phyloP scores from a whole-genome alignment of 2,888 invertebrate genomes.

The Latrodectus hesperus region DNA sequence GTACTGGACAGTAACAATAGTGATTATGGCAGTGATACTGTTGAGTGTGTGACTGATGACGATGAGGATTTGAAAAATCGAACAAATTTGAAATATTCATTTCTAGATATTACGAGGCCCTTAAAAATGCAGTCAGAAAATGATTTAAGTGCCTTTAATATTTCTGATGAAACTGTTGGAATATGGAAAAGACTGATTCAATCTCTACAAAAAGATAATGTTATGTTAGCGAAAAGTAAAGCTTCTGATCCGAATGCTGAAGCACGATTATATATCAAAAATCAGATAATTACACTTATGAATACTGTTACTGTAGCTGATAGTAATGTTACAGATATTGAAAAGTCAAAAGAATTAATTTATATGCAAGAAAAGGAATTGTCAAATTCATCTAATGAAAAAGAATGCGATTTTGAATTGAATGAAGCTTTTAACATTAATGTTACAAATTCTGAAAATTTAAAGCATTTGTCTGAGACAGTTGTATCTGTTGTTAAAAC shows the following conservation, averaged over 20 bases:
- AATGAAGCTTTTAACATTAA: constrained; percentile 58
- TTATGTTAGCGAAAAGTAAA: constrained; percentile 55
- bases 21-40: constrained; percentile 71
- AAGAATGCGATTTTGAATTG: constrained; percentile 1
- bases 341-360: constrained; percentile 9
- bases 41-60: constrained; percentile 70
- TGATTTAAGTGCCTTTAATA: constrained; percentile 70
- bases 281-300: constrained; percentile 71
- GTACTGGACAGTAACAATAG: constrained; percentile 70
- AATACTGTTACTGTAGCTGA: constrained; percentile 68
- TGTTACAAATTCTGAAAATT: constrained; percentile 5
- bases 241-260: constrained; percentile 51
- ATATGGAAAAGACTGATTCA: constrained; percentile 90
- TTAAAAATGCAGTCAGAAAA: constrained; percentile 18
- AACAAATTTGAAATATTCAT: constrained; percentile 22
- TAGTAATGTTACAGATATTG: constrained; percentile 16
- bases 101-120: constrained; percentile 28
- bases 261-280: constrained; percentile 69
- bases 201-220: constrained; percentile 78
- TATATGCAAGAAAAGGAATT: background rate
- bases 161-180: constrained; percentile 85
- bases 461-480: background rate
- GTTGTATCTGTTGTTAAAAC: background rate
- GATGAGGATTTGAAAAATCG: constrained; percentile 63
- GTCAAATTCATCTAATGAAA: constrained; percentile 25